phyloP scores from a whole-genome alignment of 2,113 vertebrate species.

The Excalfactoria chinensis region DNA sequence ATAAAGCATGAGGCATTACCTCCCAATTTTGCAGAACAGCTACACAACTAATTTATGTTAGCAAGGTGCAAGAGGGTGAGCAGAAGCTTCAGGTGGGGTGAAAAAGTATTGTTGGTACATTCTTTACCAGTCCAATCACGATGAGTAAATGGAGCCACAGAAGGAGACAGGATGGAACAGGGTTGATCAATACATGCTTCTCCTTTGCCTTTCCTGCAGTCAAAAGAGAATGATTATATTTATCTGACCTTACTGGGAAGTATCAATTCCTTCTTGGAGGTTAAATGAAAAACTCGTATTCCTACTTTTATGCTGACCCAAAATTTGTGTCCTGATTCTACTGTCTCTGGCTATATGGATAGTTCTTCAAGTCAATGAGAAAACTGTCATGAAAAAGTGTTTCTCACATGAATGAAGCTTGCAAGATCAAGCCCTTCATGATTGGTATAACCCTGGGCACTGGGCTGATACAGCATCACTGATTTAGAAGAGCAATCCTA shows the following conservation, averaged over 20 bases:
- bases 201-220: not conserved
- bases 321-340: slow-evolving; percentile 2
- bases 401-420: slow-evolving; percentile 12
- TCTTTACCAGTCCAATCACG: not conserved
- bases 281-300: slow-evolving; percentile 49
- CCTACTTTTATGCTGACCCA: slow-evolving; percentile 50
- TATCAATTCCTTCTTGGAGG: slow-evolving; percentile 32
- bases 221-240: slow-evolving; percentile 3
- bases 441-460: slow-evolving; percentile 19
- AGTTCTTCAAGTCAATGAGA: slow-evolving; percentile 40
- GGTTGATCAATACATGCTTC: slow-evolving; percentile 25
- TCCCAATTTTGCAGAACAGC: not conserved
- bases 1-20: not conserved
- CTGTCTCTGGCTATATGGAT: not conserved
- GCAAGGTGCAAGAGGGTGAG: not conserved
- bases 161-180: not conserved
- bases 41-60: not conserved
- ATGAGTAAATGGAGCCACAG: slow-evolving; percentile 4
- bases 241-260: not conserved
- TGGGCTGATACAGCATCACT: not conserved
- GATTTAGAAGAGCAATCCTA: slow-evolving; percentile 55
- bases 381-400: not conserved
- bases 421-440: slow-evolving; percentile 35
- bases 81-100: not conserved
- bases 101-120: not conserved